Conservation (phyloP, 2,113 vertebrate species). For the Mellivora capensis region DNA sequence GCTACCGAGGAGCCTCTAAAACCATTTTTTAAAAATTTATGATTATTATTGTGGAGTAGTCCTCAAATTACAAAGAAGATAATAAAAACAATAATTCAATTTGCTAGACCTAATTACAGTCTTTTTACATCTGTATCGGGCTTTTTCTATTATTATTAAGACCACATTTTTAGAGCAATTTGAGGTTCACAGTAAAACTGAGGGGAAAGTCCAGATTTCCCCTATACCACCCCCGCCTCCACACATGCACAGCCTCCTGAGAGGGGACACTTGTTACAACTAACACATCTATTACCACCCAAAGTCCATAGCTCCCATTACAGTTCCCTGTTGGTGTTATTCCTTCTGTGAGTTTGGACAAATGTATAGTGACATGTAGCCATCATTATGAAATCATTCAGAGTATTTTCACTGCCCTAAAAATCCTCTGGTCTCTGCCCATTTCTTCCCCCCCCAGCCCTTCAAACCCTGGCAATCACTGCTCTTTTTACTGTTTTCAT, state of each 20-base stretch:
- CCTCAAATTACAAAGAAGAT: neutral
- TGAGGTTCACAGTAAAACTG: neutral
- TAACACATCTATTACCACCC: neutral
- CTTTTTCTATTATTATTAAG: neutral
- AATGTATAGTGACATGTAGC: neutral
- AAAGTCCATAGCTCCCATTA: neutral
- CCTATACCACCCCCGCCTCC: too few species aligned
- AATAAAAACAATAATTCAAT: neutral
- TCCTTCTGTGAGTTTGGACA: neutral
- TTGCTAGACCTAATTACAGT: neutral
- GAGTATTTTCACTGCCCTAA: neutral
- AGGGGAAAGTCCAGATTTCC: neutral
- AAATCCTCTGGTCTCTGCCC: neutral
- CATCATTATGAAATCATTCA: neutral
- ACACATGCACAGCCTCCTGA: neutral
- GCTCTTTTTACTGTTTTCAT: neutral
- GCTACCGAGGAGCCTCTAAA: neutral
- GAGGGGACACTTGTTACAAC: neutral
- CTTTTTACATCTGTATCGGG: neutral
- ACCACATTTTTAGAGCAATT: neutral
- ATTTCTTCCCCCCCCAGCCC: neutral
- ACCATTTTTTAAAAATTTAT: neutral
- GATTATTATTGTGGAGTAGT: neutral
- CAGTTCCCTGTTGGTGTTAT: neutral
- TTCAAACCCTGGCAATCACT: neutral